Conservation (phyloP, 2,113 vertebrate genomes). For the Dasyprocta punctata region DNA sequence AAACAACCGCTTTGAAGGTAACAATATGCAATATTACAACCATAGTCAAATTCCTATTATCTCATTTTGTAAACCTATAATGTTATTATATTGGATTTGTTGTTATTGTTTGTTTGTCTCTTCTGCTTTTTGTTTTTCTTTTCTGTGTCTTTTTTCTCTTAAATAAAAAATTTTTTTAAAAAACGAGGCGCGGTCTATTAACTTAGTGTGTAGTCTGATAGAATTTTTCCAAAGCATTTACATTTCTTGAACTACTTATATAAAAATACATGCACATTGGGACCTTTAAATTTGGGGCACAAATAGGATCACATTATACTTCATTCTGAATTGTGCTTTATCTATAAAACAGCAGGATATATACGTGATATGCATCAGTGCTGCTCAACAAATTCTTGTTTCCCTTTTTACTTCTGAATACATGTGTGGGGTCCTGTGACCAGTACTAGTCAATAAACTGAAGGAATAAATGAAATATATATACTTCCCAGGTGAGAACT, state of each 20-base stretch:
- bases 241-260: slow-evolving; percentile 37
- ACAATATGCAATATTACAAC: too few relatives aligned
- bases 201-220: not conserved
- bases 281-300: slow-evolving; percentile 1
- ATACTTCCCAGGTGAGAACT: not conserved
- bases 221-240: slow-evolving; percentile 44
- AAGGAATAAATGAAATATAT: slow-evolving; percentile 6
- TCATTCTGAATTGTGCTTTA: slow-evolving; percentile 43
- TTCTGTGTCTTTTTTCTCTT: too few relatives aligned
- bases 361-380: not conserved
- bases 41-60: too few relatives aligned
- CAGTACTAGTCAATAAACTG: not conserved
- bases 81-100: too few relatives aligned
- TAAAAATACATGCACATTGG: not conserved
- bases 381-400: slow-evolving; percentile 29
- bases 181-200: slow-evolving; percentile 20
- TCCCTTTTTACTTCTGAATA: slow-evolving; percentile 19
- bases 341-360: slow-evolving; percentile 47
- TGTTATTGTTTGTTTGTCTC: too few relatives aligned
- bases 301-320: slow-evolving; percentile 36
- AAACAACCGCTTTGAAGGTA: too few relatives aligned
- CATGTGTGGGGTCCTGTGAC: not conserved
- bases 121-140: too few relatives aligned
- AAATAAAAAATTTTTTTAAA: too few relatives aligned
- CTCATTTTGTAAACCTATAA: too few relatives aligned